Base-by-base conservation (phyloP, 2,113 vertebrate genomes). In the Ochotona princeps region DNA sequence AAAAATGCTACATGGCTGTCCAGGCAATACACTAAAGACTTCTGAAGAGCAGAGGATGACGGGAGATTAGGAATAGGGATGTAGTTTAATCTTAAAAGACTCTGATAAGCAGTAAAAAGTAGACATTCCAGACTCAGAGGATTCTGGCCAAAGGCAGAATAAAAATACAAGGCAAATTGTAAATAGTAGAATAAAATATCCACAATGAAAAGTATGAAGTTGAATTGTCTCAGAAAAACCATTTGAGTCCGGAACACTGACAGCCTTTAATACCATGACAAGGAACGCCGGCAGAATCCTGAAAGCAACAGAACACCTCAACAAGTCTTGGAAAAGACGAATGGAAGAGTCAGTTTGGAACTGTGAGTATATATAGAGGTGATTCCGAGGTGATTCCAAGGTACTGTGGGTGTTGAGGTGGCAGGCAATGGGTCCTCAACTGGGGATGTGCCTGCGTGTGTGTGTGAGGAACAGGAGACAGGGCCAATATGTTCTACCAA, bases 401-500 rank as follows among this genome's bases (percentile, higher is more conserved):
- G 5, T 25, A 2, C 15, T 12, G 20, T n/a, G 72, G 26, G 0
- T 28, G 23, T 35, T 49, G 66, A 89, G 76, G n/a, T 35, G 10
- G 47, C 25, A 47, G 47, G 9, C 49, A 65, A 65, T 4, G 12
- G n/a, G 21, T n/a, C 28, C 2, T 47, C 63, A 49, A 47, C n/a
- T 2, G 30, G 35, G 7, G 14, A 26, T n/a, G 9, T 2, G 23
- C 51, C 47, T 79, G 5, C 11, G 7, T 4, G 1, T 0, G 8
- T 28, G 14, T 49, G 49, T 82, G 25, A 60, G 54, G 47, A 32
- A 57, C 20, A 3, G 7, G 30, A 28, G 9, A 44, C 28, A 32
- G 80, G 30, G 44, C 1, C 10, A 44, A 44, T 3, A 44, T 6
- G 26, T 28, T 47, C n/a, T 1, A 25, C 54, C 69, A 44, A 60